Conservation (phyloP, 2,888 invertebrate genomes). For the Conus canariensis region DNA sequence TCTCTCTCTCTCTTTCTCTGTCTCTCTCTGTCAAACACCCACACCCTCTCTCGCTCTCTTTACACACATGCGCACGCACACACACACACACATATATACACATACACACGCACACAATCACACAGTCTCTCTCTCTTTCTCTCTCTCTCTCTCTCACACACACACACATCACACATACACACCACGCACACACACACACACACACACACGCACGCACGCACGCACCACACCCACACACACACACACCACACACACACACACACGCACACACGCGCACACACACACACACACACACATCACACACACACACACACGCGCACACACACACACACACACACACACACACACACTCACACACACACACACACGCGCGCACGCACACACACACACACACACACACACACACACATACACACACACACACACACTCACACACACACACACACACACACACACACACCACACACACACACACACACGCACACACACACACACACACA, state of each 20-base stretch:
- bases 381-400: not conserved
- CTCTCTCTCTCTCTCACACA: not conserved
- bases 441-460: not conserved
- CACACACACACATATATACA: no score
- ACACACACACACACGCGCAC: not conserved
- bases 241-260: no score
- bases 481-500: constrained; percentile 14
- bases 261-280: no score
- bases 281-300: no score
- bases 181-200: not conserved
- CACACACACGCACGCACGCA: not conserved
- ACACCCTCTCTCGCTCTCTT: no score
- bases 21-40: no score
- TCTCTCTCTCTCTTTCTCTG: no score
- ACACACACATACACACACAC: not conserved
- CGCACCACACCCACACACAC: no score
- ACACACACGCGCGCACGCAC: not conserved
- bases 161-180: not conserved
- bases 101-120: no score
- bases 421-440: not conserved
- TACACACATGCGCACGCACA: no score
- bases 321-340: not conserved
- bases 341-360: not conserved
- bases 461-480: constrained; percentile 3
- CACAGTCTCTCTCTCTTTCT: no score